These are phyloP conservation scores for Lerema accius DNA, from an alignment of 1,140 invertebrate species.

Conservation along the genomic window DNA sequence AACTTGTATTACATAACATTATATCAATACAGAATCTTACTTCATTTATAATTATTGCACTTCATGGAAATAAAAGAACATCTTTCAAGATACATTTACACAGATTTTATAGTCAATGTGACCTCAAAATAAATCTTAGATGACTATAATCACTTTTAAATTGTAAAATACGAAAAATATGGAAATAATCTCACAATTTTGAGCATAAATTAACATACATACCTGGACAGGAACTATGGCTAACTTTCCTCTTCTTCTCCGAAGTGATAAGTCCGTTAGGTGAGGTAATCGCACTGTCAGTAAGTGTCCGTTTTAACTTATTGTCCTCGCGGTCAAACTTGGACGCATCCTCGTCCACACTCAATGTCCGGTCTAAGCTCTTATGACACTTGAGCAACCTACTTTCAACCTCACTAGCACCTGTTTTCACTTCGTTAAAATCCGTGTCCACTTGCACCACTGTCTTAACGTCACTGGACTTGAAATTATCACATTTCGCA, in stretches of 20 bases:
- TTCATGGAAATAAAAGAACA: no score
- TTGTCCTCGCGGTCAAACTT: constrained; percentile 62
- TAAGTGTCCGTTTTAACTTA: constrained; percentile 69
- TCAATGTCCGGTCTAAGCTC: constrained; percentile 67
- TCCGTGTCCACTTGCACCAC: constrained; percentile 65
- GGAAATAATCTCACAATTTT: constrained; percentile 33
- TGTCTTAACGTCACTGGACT: constrained; percentile 70
- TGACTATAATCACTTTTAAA: no score
- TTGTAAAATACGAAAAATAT: constrained; percentile 1
- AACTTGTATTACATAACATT: no score
- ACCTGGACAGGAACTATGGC: constrained; percentile 80
- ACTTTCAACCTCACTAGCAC: constrained; percentile 69
- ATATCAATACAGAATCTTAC: neutral
- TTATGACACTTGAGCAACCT: constrained; percentile 71
- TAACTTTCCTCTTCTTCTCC: constrained; percentile 83
- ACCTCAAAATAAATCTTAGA: no score
- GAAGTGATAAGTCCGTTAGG: constrained; percentile 77
- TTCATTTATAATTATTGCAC: constrained; percentile 16
- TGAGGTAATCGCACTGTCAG: constrained; percentile 67
- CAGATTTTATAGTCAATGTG: neutral
- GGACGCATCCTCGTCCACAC: constrained; percentile 54
- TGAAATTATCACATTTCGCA: constrained; percentile 72
- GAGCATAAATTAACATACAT: constrained; percentile 49
- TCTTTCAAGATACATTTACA: no score
- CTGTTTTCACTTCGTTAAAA: constrained; percentile 60